Evolutionary conservation across 2,113 vertebrate genomes (phyloP), one percentile per base, ranked within the genome.

Genomic region (Oryzias celebensis): DNA sequence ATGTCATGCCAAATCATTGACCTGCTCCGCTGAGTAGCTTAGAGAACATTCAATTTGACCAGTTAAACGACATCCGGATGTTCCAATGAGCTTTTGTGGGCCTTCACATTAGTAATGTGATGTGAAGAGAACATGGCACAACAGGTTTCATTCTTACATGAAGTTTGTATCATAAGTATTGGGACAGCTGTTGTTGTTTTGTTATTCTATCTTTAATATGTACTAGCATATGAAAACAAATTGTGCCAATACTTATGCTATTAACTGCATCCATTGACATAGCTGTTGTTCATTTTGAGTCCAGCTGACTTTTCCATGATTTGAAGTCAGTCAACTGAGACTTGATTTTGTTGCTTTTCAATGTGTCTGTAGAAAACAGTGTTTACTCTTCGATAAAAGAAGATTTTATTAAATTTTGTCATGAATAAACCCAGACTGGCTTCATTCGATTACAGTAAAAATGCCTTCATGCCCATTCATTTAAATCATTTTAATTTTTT

Each of bases 141-240:
- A 36, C 10, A 12, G 10, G 36, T 36, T 36, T 10, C 7, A 36
- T 36, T 8, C 31, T 36, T 36, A 36, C 8, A 36, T 36, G 36
- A 62, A 69, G 67, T 75, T 68, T 47, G 62, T 71, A 71, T 58
- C 58, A 0, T 67, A 71, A 74, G 57, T 69, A 83, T 71, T 59
- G 67, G 62, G 42, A 63, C 73, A 62, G 51, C 24, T 56, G 28
- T 55, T 49, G 1, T 24, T 54, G 1, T 57, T 20, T 62, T 63
- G 26, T 36, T 36, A 36, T 62, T 68, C 15, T 75, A 46, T 22
- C 18, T 66, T 23, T 51, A n/a, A 56, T 44, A 53, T 58, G n/a
- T 71, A 7, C 69, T 66, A 5, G n/a, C 4, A 54, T 68, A 14
- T 56, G 46, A 65, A 83, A 62, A 28, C 62, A 47, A 16, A n/a